Percentiles rank a stretch among this genome's conserved stretches.
Evolutionary conservation across 2,797 vertebrate species (phyloP).

Genomic region (Pantherophis vulpinus): DNA sequence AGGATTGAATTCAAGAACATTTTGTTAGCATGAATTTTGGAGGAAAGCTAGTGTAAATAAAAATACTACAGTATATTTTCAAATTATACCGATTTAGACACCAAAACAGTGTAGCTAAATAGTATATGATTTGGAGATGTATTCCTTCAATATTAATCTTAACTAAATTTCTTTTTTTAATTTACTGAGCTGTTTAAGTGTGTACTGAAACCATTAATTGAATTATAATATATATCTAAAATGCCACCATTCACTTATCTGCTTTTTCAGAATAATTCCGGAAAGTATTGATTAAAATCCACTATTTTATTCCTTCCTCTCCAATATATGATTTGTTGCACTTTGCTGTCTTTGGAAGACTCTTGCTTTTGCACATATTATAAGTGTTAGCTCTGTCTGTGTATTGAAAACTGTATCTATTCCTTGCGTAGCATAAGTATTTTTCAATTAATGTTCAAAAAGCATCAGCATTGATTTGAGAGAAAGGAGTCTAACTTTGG

Average conservation of each 20-base stretch:
- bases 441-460: not conserved
- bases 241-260: conserved; percentile 27
- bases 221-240: conserved; percentile 10
- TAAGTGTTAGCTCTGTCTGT: not conserved
- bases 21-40: not conserved
- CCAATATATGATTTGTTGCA: not conserved
- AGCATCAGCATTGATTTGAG: not conserved
- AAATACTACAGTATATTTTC: not conserved
- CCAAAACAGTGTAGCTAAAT: not conserved
- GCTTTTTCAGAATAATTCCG: conserved; percentile 19
- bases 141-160: conserved; percentile 13
- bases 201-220: conserved; percentile 19
- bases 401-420: not conserved
- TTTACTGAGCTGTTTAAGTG: not conserved
- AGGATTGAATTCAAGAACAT: not conserved
- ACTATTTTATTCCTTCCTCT: not conserved
- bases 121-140: not conserved
- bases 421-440: not conserved
- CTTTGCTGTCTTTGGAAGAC: not conserved
- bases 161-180: not conserved
- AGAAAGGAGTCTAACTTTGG: not conserved
- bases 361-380: not conserved
- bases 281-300: conserved; percentile 1
- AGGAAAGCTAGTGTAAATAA: not conserved
- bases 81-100: not conserved